Evolutionary conservation across 2,797 vertebrate species (phyloP), one percentile per base, ranked within the genome.

Genomic region (Cuniculus paca): DNA sequence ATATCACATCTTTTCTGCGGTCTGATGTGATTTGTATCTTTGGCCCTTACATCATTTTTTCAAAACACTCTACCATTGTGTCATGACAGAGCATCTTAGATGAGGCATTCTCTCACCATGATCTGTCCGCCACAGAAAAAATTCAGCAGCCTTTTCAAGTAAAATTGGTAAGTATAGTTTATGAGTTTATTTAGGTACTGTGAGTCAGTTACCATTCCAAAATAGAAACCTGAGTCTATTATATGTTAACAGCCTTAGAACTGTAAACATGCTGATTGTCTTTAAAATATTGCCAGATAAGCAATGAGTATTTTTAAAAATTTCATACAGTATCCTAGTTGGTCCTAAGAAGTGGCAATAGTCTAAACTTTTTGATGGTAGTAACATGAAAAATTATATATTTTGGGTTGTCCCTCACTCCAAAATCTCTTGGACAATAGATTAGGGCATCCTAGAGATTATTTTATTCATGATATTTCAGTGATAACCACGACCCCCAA

Each of bases 61-160:
- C 56, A 88, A 54, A 36, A 26, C 0, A 1, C n/a, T 39, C 34
- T n/a, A 4, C 70, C 14, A 36, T 87, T 95, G 50, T 93, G 5
- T 77, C 63, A 4, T 84, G 82, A 97, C 96, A 98, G 98, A 98
- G 42, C 78, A 96, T 75, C 94, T 92, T 87, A 36, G 96, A 96
- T 70, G 75, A 97, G 28, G 72, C 92, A 65, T 88, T 75, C 94
- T 50, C 28, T 90, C 65, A 52, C 13, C 80, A 0, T 1, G 1
- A 54, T 63, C 92, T 96, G 83, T 80, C 91, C 26, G 8, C 74
- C 0, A 20, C 88, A 88, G 31, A 86, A 36, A 60, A 56, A 85
- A 91, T 48, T 58, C 90, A 82, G n/a, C 80, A 94, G 31, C 81
- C 1, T 0, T 12, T 86, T 8, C 70, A 75, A 90, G 91, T 91